Evolutionary conservation across 2,888 invertebrate genomes (phyloP), one percentile per base, ranked within the genome.

Genomic region (Conops quadrifasciatus): DNA sequence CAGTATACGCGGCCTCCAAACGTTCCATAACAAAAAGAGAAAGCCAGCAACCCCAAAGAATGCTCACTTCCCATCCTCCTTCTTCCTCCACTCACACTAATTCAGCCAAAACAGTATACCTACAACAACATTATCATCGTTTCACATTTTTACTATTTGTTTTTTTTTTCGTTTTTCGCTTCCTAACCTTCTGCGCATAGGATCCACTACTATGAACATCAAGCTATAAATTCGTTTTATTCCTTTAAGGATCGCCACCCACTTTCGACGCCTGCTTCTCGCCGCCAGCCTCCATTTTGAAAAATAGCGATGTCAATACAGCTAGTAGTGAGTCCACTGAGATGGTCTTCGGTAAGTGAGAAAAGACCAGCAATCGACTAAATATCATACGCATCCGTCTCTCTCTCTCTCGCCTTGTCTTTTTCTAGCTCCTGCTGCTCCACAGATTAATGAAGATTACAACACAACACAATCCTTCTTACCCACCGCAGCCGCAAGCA

Each of bases 161-260:
- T 71, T 45, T 68, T 66, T 69, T 28, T 19, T 36, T 47, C 13
- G 1, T 68, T 49, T 60, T 28, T 45, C 64, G 3, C 45, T 56
- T 21, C 15, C 28, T 3, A 16, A 58, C 26, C 53, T 21, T 65
- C 65, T 58, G 51, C 53, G 53, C 26, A 53, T 65, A 67, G 67
- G 67, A 63, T 56, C 51, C 16, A 19, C 59, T 9, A 51, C 24
- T 68, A 68, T 51, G 70, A 36, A 58, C 64, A 45, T 28, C 67
- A 56, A 63, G 64, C 51, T 67, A 65, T 68, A 64, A 68, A 26
- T 36, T 21, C 49, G 51, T 66, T 72, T 72, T 69, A 60, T 73
- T 67, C 56, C 28, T 73, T 74, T 59, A 73, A 83, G 82, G 83
- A 62, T 82, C 83, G 2, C 81, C 81, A 15, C 77, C 78, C 70